Conservation (phyloP, 2,797 vertebrate genomes). For the Acanthornis magna region DNA sequence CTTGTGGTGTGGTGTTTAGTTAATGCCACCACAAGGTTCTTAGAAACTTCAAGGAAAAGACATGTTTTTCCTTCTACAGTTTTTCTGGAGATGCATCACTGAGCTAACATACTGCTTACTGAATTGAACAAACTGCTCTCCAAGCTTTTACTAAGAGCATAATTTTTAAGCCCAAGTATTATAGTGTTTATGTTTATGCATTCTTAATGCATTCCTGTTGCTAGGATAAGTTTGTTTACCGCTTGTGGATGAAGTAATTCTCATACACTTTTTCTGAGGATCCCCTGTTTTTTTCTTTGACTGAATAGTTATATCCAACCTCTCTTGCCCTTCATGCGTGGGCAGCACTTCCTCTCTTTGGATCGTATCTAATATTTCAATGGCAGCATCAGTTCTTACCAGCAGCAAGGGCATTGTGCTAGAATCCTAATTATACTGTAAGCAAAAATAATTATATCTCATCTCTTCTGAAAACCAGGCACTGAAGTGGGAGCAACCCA, state of each 20-base stretch:
- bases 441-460: background rate
- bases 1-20: background rate
- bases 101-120: accelerated
- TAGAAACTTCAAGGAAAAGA: background rate
- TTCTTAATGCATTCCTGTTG: background rate
- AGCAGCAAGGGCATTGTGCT: background rate
- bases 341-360: background rate
- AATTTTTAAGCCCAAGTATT: background rate
- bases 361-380: background rate
- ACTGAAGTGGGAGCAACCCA: background rate
- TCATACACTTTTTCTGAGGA: background rate
- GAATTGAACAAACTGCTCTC: background rate
- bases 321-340: background rate
- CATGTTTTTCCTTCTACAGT: background rate
- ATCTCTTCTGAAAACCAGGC: background rate
- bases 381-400: background rate
- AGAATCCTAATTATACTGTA: background rate
- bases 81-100: background rate
- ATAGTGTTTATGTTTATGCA: background rate
- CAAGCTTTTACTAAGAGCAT: background rate
- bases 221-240: slow-evolving; percentile 26
- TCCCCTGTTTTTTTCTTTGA: background rate
- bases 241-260: background rate
- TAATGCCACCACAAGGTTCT: background rate
- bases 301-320: background rate